Evolutionary conservation across 2,113 vertebrate genomes (phyloP).

Genomic region (Suricata suricatta): DNA sequence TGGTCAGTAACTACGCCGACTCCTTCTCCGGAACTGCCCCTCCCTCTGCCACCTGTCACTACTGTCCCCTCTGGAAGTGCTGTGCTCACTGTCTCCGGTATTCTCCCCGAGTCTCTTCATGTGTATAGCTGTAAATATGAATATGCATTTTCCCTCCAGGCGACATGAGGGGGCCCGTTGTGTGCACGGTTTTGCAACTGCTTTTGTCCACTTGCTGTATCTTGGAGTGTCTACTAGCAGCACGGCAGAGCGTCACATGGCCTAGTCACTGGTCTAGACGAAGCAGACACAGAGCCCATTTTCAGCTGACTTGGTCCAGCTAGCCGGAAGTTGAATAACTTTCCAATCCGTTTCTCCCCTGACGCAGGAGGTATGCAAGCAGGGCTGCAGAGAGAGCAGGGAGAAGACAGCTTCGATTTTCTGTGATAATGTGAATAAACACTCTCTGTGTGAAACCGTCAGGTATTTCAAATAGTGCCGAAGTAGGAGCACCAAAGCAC

Average conservation of each 20-base stretch:
- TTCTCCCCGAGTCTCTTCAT: not conserved
- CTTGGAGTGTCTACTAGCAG: not conserved
- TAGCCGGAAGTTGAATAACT: not conserved
- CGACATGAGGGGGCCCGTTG: not conserved
- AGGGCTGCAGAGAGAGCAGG: not conserved
- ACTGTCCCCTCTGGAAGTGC: not conserved
- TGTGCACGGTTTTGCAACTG: not conserved
- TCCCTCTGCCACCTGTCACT: not conserved
- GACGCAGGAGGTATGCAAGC: not conserved
- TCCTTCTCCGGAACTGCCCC: not conserved
- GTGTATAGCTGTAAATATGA: not conserved
- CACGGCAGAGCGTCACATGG: not conserved
- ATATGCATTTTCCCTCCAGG: not conserved
- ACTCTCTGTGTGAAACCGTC: not conserved
- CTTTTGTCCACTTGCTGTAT: not conserved
- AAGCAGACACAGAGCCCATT: not conserved
- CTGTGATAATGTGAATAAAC: not conserved
- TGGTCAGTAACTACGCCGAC: not conserved
- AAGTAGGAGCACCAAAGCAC: not conserved
- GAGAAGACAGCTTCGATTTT: not conserved
- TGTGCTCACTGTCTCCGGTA: not conserved
- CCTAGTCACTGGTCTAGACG: not conserved
- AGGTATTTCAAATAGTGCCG: not conserved
- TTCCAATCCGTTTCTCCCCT: not conserved
- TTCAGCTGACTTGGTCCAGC: not conserved